These are phyloP conservation scores for Dolichotis patagonum DNA, from an alignment of 2,113 vertebrate genomes.

Conservation along the genomic window DNA sequence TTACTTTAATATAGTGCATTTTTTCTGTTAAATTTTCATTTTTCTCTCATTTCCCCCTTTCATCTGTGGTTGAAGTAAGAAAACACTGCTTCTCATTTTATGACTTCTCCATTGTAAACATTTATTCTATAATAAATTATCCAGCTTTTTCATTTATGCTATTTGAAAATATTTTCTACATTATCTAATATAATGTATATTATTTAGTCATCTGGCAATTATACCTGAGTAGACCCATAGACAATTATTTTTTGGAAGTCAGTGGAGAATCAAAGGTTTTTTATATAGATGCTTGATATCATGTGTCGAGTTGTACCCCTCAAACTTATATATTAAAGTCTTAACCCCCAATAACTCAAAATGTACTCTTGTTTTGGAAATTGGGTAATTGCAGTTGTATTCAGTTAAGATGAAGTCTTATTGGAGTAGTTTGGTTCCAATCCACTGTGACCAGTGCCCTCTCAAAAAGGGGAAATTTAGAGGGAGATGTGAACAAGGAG, in stretches of 20 bases:
- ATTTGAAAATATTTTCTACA: slow-evolving; percentile 37
- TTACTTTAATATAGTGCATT: neutral
- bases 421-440: neutral
- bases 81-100: slow-evolving; percentile 2
- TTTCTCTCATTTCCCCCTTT: neutral
- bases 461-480: neutral
- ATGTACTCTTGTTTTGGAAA: neutral
- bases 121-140: slow-evolving; percentile 28
- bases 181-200: slow-evolving; percentile 34
- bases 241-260: neutral
- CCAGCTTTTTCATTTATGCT: slow-evolving; percentile 8
- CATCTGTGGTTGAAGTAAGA: neutral
- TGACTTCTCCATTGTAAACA: neutral
- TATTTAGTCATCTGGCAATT: slow-evolving; percentile 22
- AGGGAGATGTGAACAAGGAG: neutral
- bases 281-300: slow-evolving; percentile 24
- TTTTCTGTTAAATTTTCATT: neutral
- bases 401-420: neutral
- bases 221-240: neutral
- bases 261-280: slow-evolving; percentile 25
- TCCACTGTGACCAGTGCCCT: neutral
- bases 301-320: neutral
- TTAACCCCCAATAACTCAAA: neutral
- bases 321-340: neutral
- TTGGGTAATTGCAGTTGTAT: neutral